Evolutionary conservation across 2,888 invertebrate genomes (phyloP).

Genomic region (Minunthozetes semirufus): DNA sequence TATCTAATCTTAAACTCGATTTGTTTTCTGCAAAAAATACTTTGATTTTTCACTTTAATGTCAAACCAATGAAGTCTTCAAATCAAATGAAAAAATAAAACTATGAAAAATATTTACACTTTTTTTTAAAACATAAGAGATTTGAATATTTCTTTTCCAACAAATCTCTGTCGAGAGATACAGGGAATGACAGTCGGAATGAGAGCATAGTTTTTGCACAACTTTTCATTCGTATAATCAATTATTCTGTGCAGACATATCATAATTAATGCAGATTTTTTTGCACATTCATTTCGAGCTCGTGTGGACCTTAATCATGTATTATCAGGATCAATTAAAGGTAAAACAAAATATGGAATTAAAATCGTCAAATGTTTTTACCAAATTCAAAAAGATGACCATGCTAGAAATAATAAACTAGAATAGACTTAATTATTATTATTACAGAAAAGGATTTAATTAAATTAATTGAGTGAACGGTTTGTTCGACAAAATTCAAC

Average conservation of each 20-base stretch:
- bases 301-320: not conserved
- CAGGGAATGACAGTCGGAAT: not conserved
- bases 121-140: not conserved
- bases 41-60: not conserved
- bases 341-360: too few species aligned
- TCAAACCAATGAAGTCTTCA: not conserved
- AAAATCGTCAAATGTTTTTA: too few species aligned
- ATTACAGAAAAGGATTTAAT: not conserved
- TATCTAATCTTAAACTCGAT: not conserved
- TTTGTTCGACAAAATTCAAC: not conserved
- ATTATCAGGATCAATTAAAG: too few species aligned
- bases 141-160: not conserved
- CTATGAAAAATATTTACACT: not conserved
- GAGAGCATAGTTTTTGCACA: not conserved
- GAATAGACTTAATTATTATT: not conserved
- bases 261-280: conserved; percentile 1
- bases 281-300: not conserved
- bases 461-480: not conserved
- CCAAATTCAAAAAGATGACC: too few species aligned
- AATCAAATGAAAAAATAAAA: not conserved
- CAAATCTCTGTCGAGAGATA: not conserved
- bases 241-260: not conserved
- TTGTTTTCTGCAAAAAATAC: not conserved
- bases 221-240: not conserved
- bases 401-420: not conserved